Base-by-base conservation (phyloP, 2,888 invertebrate genomes). In the Zaprionus obscuricornis region DNA sequence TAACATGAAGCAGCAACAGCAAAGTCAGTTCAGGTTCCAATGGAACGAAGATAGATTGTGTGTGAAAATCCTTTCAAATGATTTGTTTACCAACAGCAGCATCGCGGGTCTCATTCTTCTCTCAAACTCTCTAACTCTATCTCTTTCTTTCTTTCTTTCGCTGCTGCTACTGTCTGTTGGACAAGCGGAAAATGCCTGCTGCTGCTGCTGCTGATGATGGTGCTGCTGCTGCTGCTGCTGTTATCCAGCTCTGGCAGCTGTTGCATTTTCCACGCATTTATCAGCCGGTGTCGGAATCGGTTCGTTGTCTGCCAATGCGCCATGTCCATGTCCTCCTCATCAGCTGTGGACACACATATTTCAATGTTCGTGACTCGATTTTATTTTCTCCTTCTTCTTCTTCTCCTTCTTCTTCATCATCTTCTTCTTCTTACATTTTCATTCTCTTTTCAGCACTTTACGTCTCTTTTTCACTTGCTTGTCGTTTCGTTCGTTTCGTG, bases 231-330 rank as follows among this genome's bases (percentile, higher is more conserved):
- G 13, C 34, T 34, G 20, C 66, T 66, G 73, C 73, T 69, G 74
- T 78, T 78, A 83, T 73, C 76, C 85, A 75, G 60, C 75, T 60
- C 68, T 76, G 83, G 86, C 82, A 82, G 85, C 85, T 82, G 82
- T 85, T 82, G 85, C 82, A 83, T 83, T 82, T 82, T 77, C 82
- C 82, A 85, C 86, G 85, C 82, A 84, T 82, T 84, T 82, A 82
- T 85, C 86, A 85, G 84, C 54, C 42, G n/a, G 29, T 43, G 39
- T 60, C 60, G 43, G 22, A 43, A 42, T 67, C 46, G 33, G 34
- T 17, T 46, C 45, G 46, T 45, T 63, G 69, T 62, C 76, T 66
- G 68, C 62, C 66, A 73, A 60, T 73, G 71, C 64, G 71, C 75
- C 69, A 64, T 65, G 67, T 67, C 71, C 68, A 65, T 54, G 78